Evolutionary conservation across 2,113 vertebrate species (phyloP).

Genomic region (Nestor notabilis): DNA sequence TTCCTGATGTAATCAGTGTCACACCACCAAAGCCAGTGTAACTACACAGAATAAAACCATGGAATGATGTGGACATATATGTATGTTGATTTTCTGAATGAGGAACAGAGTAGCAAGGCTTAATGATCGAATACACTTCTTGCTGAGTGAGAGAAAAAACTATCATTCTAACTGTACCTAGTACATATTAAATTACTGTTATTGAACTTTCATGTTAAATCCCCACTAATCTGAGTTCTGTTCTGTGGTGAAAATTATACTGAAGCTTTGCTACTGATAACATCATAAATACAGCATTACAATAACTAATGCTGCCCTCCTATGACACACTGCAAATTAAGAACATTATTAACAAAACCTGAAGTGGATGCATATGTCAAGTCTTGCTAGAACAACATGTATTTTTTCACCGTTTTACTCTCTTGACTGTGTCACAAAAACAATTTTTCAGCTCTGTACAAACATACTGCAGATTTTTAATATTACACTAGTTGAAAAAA

Average conservation of each 20-base stretch:
- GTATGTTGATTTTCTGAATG: neutral
- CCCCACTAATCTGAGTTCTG: neutral
- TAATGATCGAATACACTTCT: constrained; percentile 7
- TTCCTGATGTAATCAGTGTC: neutral
- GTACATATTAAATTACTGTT: constrained; percentile 37
- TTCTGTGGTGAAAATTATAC: neutral
- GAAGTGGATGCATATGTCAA: constrained; percentile 48
- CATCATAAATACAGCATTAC: constrained; percentile 34
- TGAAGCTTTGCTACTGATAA: constrained; percentile 24
- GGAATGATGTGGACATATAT: fast-evolving
- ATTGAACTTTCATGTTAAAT: constrained; percentile 45
- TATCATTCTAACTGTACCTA: neutral
- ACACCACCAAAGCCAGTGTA: neutral
- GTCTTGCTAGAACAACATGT: neutral
- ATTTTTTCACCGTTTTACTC: constrained; percentile 34
- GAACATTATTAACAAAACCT: constrained; percentile 63
- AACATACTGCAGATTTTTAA: neutral
- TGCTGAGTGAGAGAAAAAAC: neutral
- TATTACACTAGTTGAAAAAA: constrained; percentile 22
- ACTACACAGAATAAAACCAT: neutral
- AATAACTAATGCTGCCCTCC: constrained; percentile 62
- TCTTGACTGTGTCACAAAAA: constrained; percentile 27
- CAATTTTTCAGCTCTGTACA: constrained; percentile 4
- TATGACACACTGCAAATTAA: constrained; percentile 67
- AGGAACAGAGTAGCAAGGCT: neutral